Base-by-base conservation (phyloP, 1,140 invertebrate genomes). In the Saxidomus purpurata region DNA sequence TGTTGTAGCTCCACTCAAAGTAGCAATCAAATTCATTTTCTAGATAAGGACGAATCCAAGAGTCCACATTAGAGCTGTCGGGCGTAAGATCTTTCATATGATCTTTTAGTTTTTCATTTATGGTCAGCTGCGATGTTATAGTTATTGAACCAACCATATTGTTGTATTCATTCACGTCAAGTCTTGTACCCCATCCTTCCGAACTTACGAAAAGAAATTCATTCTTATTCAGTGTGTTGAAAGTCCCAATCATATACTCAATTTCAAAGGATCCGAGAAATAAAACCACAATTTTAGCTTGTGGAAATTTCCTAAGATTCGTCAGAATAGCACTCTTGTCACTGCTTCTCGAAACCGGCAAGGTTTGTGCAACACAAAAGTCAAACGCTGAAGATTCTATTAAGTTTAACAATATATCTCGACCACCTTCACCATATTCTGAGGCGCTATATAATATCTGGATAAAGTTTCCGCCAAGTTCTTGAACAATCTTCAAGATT, bases 191-290 rank as follows among this genome's bases (percentile, higher is more conserved):
- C 76, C 59, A 69, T 6, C 86, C 86, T 15, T 88, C 86, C 15
- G 86, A 88, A 67, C 59, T 36, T 25, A 88, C 81, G 76, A 88
- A 80, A 0, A 88, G 28, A 52, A 88, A 88, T 55, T 88, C 86
- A 25, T 88, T 81, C 0, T 36, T 25, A 9, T 3, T 9, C 1
- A 63, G 3, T 38, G 34, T 71, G 59, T 88, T 88, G 9, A 88
- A 28, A 9, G 34, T 36, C 0, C 22, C 34, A 8, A 88, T 49
- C 2, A 67, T 69, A 13, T 55, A 17, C 36, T 81, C 63, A 4
- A 69, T 49, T 34, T 88, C 86, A 55, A 81, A 67, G 0, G 76
- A 88, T 3, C 76, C 76, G 9, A 88, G 2, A 40, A 88, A 88
- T 17, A 49, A 13, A 31, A 88, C 17, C 11, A 88, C 86, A 43